Conservation (phyloP, 2,888 invertebrate species). For the Rhagonycha fulva region DNA sequence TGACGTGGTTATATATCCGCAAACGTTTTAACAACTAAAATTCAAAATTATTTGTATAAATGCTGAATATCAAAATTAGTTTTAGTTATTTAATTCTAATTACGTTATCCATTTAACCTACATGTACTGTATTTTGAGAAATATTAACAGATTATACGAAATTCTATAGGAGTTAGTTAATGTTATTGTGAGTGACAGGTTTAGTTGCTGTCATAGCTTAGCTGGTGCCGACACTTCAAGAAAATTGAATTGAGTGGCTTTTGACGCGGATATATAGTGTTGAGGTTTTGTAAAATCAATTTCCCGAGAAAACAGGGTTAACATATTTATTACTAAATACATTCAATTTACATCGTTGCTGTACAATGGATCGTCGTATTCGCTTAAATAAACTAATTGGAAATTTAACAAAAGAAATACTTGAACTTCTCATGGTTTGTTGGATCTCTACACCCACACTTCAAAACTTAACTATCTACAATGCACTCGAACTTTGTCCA, state of each 20-base stretch:
- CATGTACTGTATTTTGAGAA: constrained; percentile 7
- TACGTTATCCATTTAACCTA: constrained; percentile 2
- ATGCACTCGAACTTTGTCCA: neutral
- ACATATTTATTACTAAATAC: constrained; percentile 11
- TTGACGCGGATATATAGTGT: constrained; percentile 26
- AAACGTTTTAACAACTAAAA: neutral
- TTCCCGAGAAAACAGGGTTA: constrained; percentile 16
- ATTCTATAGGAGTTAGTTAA: constrained; percentile 15
- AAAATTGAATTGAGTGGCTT: constrained; percentile 27
- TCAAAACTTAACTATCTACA: neutral
- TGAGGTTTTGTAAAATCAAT: constrained; percentile 27
- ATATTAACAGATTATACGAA: constrained; percentile 4
- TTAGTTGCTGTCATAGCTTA: constrained; percentile 20
- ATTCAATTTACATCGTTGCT: neutral
- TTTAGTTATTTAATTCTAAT: neutral
- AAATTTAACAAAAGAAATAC: neutral
- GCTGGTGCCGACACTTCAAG: constrained; percentile 23
- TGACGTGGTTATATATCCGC: neutral
- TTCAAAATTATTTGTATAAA: neutral
- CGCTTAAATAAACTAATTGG: neutral
- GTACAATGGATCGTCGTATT: neutral
- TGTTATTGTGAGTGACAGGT: constrained; percentile 24
- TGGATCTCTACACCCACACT: neutral
- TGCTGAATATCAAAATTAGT: constrained; percentile 1
- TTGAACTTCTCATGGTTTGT: neutral